Conservation (phyloP, 2,888 invertebrate genomes). For the Nomada lathburiana region DNA sequence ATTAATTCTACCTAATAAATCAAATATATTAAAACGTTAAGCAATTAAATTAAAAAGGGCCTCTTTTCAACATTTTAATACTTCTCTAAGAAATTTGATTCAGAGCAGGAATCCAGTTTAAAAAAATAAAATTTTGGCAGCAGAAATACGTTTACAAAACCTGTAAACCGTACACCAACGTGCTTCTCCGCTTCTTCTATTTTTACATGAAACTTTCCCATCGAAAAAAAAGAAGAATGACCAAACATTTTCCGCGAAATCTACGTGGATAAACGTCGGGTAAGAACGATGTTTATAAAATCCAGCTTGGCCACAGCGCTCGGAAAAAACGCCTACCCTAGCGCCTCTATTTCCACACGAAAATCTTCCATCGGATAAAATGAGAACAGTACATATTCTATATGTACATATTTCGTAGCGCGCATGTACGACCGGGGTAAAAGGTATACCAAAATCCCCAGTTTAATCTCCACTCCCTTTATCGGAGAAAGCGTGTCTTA, state of each 20-base stretch:
- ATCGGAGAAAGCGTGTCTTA: too few species aligned
- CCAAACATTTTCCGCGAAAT: not conserved
- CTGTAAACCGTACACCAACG: not conserved
- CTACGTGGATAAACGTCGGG: not conserved
- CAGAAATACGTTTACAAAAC: not conserved
- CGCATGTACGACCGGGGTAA: too few species aligned
- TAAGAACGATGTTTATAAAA: slow-evolving; percentile 3
- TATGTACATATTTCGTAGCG: too few species aligned
- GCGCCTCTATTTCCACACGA: not conserved
- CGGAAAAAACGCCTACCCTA: not conserved
- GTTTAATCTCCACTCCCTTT: not conserved
- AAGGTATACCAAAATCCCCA: not conserved
- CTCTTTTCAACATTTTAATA: not conserved
- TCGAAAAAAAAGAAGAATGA: not conserved
- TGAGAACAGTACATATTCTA: not conserved
- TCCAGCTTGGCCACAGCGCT: not conserved
- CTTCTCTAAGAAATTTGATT: not conserved
- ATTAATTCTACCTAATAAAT: not conserved
- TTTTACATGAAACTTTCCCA: not conserved
- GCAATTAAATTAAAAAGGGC: not conserved
- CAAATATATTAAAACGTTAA: not conserved
- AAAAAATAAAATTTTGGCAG: not conserved
- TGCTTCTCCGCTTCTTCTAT: not conserved
- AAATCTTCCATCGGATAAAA: slow-evolving; percentile 15
- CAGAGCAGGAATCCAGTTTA: too few species aligned